Evolutionary conservation across 2,113 vertebrate species (phyloP).

Genomic region (Etheostoma cragini): DNA sequence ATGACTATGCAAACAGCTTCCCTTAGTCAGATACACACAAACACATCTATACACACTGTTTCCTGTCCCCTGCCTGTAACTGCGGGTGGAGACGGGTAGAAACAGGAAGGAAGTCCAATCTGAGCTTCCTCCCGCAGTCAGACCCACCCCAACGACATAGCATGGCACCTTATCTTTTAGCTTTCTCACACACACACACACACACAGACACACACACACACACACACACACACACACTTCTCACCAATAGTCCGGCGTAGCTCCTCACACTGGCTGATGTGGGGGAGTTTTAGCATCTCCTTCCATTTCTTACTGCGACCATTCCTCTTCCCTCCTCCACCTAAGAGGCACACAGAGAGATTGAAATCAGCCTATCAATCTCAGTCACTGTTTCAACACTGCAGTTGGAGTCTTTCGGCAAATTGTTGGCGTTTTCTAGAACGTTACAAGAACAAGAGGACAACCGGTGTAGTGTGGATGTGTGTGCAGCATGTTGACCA

Average conservation of each 20-base stretch:
- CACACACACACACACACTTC: slow-evolving; percentile 57
- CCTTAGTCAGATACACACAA: slow-evolving; percentile 33
- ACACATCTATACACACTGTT: slow-evolving; percentile 44
- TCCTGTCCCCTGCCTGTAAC: slow-evolving; percentile 77
- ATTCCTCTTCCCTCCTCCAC: slow-evolving; percentile 87
- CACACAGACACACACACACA: slow-evolving; percentile 14
- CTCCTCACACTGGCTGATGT: slow-evolving; percentile 88
- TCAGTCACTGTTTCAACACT: not conserved
- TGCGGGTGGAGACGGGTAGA: slow-evolving; percentile 76
- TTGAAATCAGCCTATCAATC: slow-evolving; percentile 1
- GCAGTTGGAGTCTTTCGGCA: not conserved
- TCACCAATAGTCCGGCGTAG: slow-evolving; percentile 88
- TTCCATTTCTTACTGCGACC: slow-evolving; percentile 95
- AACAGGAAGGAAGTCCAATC: slow-evolving; percentile 83
- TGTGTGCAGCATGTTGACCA: slow-evolving; percentile 34
- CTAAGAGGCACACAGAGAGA: slow-evolving; percentile 73
- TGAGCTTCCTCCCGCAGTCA: slow-evolving; percentile 75
- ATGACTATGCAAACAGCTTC: slow-evolving; percentile 35
- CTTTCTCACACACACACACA: slow-evolving; percentile 1
- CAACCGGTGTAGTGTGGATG: slow-evolving; percentile 14
- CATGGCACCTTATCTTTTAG: slow-evolving; percentile 60
- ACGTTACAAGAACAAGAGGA: slow-evolving; percentile 16
- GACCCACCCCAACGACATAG: slow-evolving; percentile 71
- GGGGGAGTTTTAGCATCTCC: slow-evolving; percentile 93
- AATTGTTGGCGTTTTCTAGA: slow-evolving; percentile 23